Base-by-base conservation (phyloP, 2,888 invertebrate genomes). In the Oasisia sp. region DNA sequence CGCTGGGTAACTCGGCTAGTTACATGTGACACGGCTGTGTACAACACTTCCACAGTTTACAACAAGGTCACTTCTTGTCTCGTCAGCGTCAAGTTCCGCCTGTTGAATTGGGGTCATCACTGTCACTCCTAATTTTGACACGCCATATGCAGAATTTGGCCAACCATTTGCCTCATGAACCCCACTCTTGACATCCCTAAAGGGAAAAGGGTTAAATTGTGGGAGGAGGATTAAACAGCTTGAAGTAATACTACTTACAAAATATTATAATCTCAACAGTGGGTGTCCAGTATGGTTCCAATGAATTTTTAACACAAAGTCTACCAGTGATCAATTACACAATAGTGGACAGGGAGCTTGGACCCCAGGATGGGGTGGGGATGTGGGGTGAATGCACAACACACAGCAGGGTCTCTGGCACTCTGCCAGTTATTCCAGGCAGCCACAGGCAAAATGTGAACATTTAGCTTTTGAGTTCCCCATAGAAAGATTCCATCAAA, bases 71-170 rank as follows among this genome's bases (percentile, higher is more conserved):
- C 97, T 95, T 74, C 95, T 93, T 27, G 95, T 93, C 94, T 97
- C 96, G 94, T 97, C 96, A 14, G 95, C 95, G 93, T 97, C 96
- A 27, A 98, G 97, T 89, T 97, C 95, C 93, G 97, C 96, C 94
- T 98, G 98, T 93, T 98, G 98, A 93, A 98, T 97, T 93, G 97
- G 96, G 1, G 97, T 97, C 92, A 98, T 95, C 0, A 98, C 98
- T 90, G 97, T 97, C 0, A 98, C 97, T 0, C 97, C 98, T 19
- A 98, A 97, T 97, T 98, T 98, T 0, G 98, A 98, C 7, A 97
- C 97, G 0, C 96, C 97, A 96, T 98, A 98, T 0, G 98, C 97
- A 0, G 97, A 97, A 92, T 97, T 97, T 0, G 97, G 97, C 97
- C 97, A 98, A 27, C 97, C 97, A n/a, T 95, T 94, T 45, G 95